Evolutionary conservation across 2,888 invertebrate genomes (phyloP), one percentile per base, ranked within the genome.

Genomic region (Myopa tessellatipennis): DNA sequence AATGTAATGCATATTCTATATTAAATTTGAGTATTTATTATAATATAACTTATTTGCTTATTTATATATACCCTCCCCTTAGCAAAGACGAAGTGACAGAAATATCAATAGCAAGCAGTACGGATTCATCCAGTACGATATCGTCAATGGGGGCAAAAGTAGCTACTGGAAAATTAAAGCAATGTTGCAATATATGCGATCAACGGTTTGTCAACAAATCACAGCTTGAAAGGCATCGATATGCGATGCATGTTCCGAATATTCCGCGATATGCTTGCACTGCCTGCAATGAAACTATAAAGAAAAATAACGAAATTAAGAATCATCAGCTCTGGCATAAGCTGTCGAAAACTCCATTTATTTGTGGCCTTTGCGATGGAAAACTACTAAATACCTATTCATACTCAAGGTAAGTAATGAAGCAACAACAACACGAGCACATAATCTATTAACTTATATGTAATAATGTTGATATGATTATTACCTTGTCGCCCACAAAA

Each of bases 251-350:
- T 80, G 78, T 86, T 18, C 89, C 89, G 4, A 81, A 80, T 18
- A 80, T 88, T 63, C 81, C 83, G 40, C 85, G 87, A 4, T 89
- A 86, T 79, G 87, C 90, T 0, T 92, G 92, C 83, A 89, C 90
- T 78, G 89, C 91, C 0, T 92, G 92, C 79, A 87, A 89, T 18
- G 86, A 89, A 50, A 90, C 90, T 84, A 90, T 91, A 80, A 34
- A 80, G 0, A 86, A 86, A 0, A 50, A 79, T 0, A 89, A 88
- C 7, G 90, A 90, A 60, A 87, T 90, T 1, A 82, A 84, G 6
- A 80, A 85, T 0, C 92, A 92, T 80, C 91, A 91, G 81, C 82
- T 85, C 36, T 86, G 86, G 84, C 92, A 91, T 82, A 84, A 84
- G 45, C 81, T 83, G 5, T 86, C 87, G 1, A 86, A 85, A 50